phyloP scores from a whole-genome alignment of 2,888 invertebrate species.

The Chrysina gloriosa region DNA sequence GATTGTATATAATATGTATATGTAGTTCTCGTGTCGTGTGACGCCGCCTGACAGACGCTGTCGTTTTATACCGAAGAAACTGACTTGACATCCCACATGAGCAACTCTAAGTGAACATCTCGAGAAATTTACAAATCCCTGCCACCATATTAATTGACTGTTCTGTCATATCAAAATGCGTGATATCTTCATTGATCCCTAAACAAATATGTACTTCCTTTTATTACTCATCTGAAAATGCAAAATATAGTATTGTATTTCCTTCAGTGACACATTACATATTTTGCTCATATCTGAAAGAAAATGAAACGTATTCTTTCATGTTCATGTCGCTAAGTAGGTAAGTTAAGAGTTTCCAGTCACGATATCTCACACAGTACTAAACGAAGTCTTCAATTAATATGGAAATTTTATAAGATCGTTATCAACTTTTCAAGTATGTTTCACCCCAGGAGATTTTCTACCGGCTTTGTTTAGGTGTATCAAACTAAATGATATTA shows the following conservation, averaged over 20 bases:
- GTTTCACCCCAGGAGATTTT: conserved; percentile 19
- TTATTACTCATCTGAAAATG: background rate
- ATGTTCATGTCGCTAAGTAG: conserved; percentile 52
- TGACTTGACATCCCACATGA: background rate
- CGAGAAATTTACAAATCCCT: background rate
- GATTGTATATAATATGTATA: too few species aligned
- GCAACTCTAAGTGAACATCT: background rate
- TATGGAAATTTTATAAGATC: conserved; percentile 51
- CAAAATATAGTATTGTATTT: background rate
- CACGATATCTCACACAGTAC: conserved; percentile 48
- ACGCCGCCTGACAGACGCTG: background rate
- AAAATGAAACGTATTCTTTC: conserved; percentile 43
- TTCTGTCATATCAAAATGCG: background rate
- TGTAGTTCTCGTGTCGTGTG: background rate
- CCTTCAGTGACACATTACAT: background rate
- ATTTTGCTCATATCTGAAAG: background rate
- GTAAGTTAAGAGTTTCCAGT: conserved; percentile 50
- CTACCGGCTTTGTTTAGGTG: background rate
- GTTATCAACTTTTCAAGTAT: conserved; percentile 45
- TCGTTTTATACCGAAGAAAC: background rate
- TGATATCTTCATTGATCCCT: background rate
- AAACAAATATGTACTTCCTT: background rate
- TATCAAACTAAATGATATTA: background rate
- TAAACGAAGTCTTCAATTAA: conserved; percentile 50
- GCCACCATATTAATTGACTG: background rate